phyloP scores from a whole-genome alignment of 1,140 invertebrate species.

The Zelostemma sp. region DNA sequence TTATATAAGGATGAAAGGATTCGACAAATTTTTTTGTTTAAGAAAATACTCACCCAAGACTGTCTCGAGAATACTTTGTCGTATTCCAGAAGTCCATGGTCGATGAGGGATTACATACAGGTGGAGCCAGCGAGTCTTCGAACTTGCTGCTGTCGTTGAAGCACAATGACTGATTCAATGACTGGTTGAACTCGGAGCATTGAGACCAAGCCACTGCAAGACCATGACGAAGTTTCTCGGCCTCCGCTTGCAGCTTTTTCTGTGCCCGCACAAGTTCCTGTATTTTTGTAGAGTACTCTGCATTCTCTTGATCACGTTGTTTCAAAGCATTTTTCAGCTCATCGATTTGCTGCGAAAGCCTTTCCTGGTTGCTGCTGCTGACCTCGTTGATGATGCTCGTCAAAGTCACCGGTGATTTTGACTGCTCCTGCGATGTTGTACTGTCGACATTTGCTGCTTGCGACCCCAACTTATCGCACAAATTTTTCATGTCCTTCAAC shows the following conservation, averaged over 20 bases:
- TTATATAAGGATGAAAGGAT: no score
- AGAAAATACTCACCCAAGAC: neutral
- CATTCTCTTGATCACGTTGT: conserved; percentile 66
- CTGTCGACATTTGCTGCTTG: conserved; percentile 18
- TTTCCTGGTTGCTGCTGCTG: neutral
- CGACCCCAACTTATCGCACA: conserved; percentile 54
- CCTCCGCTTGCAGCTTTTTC: conserved; percentile 72
- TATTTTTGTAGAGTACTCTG: conserved; percentile 73
- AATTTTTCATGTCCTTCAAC: conserved; percentile 64
- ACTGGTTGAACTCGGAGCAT: conserved; percentile 73
- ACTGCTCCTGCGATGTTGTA: neutral
- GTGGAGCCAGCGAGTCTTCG: conserved; percentile 50
- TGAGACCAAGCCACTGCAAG: conserved; percentile 74
- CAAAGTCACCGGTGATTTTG: neutral
- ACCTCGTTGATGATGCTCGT: neutral
- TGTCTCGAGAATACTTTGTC: neutral
- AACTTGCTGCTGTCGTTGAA: conserved; percentile 66
- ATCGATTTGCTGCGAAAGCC: conserved; percentile 36
- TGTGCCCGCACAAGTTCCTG: conserved; percentile 74
- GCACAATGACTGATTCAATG: conserved; percentile 70
- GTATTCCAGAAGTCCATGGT: neutral
- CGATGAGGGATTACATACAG: neutral
- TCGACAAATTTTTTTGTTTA: no score
- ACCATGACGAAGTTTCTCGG: conserved; percentile 73
- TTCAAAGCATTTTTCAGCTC: conserved; percentile 40